Base-by-base conservation (phyloP, 2,113 vertebrate genomes). In the Oreochromis aureus region DNA sequence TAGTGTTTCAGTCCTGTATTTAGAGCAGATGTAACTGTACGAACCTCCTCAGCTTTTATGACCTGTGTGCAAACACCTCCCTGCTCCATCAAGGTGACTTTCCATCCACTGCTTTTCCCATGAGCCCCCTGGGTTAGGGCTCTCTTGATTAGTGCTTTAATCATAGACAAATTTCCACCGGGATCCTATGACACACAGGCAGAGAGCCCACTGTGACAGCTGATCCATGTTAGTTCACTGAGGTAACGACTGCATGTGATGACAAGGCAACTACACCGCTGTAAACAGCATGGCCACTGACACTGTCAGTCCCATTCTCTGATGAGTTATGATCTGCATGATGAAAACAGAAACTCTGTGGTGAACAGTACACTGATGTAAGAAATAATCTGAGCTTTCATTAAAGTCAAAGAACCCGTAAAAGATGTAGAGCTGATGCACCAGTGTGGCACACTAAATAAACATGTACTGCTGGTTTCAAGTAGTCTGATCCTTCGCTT, bases 131-230 rank as follows among this genome's bases (percentile, higher is more conserved):
- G 84, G 46, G 79, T 7, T 5, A 61, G 39, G 56, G 30, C 27
- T 51, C 80, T 44, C 55, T 87, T 58, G 58, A 91, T 92, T 88
- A 91, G 85, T 10, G 24, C 63, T 71, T 88, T 88, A 91, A 93
- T 91, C 56, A 89, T 39, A 66, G 76, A 86, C 87, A 69, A 9
- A 86, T 93, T 94, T 93, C 88, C 91, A 93, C 88, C 34, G 55
- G 4, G 91, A 86, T 94, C 94, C 16, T 7, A 81, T 94, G 83
- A 91, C 93, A 85, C 0, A 16, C 3, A 6, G 51, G 66, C 82
- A 4, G 46, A 59, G 15, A 7, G 27, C 13, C 46, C 1, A 34
- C 85, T 7, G 85, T 4, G 80, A 84, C 81, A 94, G 73, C 86
- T 86, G 92, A 91, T 90, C 73, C 6, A 24, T 32, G 81, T 84